A percentile compares a stretch with the other conserved stretches of the same genome.
Conservation (phyloP, 2,888 invertebrate genomes). For the Hemaris fuciformis region DNA sequence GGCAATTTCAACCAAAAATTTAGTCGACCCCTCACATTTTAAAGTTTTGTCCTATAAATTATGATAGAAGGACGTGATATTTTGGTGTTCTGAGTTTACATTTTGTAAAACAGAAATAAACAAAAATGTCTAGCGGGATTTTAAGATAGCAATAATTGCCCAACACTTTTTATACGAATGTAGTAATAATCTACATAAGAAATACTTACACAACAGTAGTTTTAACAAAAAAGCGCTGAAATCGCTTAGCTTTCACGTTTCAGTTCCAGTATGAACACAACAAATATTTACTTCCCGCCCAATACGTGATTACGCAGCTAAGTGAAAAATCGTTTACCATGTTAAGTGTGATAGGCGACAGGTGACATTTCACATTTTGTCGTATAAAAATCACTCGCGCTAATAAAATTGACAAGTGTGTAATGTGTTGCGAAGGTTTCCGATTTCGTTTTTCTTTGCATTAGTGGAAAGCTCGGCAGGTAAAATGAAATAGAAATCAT, state of each 20-base stretch:
- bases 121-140: conserved; percentile 1
- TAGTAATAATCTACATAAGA: not conserved
- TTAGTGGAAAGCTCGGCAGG: conserved; percentile 21
- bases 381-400: conserved; percentile 37
- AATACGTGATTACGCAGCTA: conserved; percentile 41
- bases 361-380: conserved; percentile 22
- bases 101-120: not conserved
- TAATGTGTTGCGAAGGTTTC: conserved; percentile 42
- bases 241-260: conserved; percentile 18
- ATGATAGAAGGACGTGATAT: too few species aligned
- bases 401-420: conserved; percentile 48
- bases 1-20: too few species aligned
- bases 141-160: too few species aligned
- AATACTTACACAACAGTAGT: not conserved
- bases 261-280: conserved; percentile 36
- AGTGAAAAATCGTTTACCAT: conserved; percentile 30
- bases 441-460: conserved; percentile 32
- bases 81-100: not conserved
- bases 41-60: too few species aligned
- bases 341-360: not conserved
- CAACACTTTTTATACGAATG: not conserved
- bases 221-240: conserved; percentile 29
- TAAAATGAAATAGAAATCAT: conserved; percentile 27
- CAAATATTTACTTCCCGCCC: conserved; percentile 52
- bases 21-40: too few species aligned